Percentiles rank a stretch among this genome's conserved stretches.
Conservation (phyloP, 2,888 invertebrate species). For the Frankliniella intonsa region DNA sequence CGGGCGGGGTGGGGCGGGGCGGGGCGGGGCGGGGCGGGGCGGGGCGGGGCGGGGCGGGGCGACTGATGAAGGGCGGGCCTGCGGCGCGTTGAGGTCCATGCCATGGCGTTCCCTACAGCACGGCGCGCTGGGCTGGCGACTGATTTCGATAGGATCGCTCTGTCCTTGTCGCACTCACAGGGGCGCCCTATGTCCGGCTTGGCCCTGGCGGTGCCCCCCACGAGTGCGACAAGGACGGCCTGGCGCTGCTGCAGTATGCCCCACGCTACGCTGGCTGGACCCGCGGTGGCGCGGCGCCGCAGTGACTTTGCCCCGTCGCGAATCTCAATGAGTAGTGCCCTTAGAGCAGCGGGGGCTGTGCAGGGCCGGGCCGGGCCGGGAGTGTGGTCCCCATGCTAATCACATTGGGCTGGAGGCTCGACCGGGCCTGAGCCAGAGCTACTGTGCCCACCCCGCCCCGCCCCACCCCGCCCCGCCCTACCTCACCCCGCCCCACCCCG, state of each 20-base stretch:
- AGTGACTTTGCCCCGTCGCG: slow-evolving; percentile 29
- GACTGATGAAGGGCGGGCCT: slow-evolving; percentile 42
- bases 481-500: slow-evolving; percentile 29
- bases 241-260: no score
- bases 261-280: no score
- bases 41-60: slow-evolving; percentile 48
- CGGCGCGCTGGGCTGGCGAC: no score
- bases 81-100: no score
- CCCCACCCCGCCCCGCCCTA: slow-evolving; percentile 14
- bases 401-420: slow-evolving; percentile 6
- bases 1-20: slow-evolving; percentile 34
- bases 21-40: slow-evolving; percentile 48
- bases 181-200: no score
- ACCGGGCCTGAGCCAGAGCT: slow-evolving; percentile 30
- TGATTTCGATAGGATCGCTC: no score
- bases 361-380: neutral
- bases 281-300: neutral
- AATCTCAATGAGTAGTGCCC: slow-evolving; percentile 9
- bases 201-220: no score
- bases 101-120: no score
- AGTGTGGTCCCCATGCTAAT: neutral
- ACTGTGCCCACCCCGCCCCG: neutral
- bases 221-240: no score
- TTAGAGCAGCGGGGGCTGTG: neutral
- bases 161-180: no score